A percentile compares a stretch with the other conserved stretches of the same genome.
Evolutionary conservation across 2,113 vertebrate species (phyloP).

Genomic region (Phalacrocorax brasilianus): DNA sequence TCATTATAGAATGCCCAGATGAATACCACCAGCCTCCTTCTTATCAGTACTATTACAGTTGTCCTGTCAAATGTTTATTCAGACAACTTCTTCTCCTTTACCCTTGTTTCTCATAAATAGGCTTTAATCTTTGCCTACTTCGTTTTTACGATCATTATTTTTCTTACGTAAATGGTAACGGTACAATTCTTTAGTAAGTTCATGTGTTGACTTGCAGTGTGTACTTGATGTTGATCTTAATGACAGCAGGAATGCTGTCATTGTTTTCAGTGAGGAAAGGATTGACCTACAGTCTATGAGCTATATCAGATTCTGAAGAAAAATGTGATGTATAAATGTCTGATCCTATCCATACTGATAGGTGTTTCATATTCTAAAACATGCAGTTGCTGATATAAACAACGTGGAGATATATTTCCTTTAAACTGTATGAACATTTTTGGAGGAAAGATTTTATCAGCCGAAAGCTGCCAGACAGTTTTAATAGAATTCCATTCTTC

Average conservation of each 20-base stretch:
- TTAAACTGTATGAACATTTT: neutral
- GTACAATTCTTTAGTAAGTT: neutral
- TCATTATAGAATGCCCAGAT: neutral
- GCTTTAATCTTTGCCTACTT: neutral
- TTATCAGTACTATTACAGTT: neutral
- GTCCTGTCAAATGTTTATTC: neutral
- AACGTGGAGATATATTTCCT: neutral
- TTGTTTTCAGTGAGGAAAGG: neutral
- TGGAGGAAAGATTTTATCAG: neutral
- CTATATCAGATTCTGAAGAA: neutral
- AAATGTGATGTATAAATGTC: neutral
- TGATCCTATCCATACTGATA: neutral
- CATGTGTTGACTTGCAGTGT: neutral
- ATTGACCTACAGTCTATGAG: neutral
- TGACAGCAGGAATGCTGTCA: neutral
- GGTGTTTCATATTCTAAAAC: neutral
- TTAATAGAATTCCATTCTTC: neutral
- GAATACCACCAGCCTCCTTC: neutral
- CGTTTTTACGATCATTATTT: neutral
- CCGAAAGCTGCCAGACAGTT: neutral
- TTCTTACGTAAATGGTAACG: neutral
- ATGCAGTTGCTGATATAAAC: neutral
- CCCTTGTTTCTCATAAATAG: neutral
- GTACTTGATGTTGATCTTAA: neutral
- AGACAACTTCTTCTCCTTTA: neutral